A percentile compares a stretch with the other conserved stretches of the same genome.
Conservation (phyloP, 2,888 invertebrate species). For the Parnassius glacialis region DNA sequence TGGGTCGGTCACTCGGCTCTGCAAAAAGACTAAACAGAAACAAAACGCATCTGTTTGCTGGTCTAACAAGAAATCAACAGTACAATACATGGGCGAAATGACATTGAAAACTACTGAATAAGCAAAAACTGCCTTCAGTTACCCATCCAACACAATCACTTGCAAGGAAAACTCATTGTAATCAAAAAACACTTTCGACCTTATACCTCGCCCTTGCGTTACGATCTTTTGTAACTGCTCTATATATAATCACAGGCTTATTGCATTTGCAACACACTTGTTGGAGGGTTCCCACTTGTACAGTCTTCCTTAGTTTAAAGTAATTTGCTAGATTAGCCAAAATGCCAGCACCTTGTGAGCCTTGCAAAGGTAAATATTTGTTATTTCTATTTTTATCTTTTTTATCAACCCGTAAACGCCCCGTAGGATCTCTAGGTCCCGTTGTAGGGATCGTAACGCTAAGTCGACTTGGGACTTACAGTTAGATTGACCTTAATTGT, state of each 20-base stretch:
- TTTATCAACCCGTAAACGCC: no score
- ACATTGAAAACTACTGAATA: constrained; percentile 13
- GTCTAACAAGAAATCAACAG: neutral
- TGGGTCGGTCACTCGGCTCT: no score
- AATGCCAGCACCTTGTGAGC: constrained; percentile 80
- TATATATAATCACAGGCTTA: constrained; percentile 40
- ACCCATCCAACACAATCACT: constrained; percentile 7
- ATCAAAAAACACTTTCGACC: constrained; percentile 44
- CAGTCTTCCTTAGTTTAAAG: constrained; percentile 10
- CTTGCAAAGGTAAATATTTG: constrained; percentile 74
- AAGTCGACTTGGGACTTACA: no score
- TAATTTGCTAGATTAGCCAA: constrained; percentile 34
- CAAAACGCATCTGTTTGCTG: no score
- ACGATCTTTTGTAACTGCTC: constrained; percentile 44
- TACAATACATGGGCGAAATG: constrained; percentile 1
- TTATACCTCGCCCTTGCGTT: constrained; percentile 42
- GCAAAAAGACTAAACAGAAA: no score
- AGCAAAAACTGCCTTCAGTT: constrained; percentile 14
- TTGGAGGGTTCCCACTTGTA: constrained; percentile 1
- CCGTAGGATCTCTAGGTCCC: no score
- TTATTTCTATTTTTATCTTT: no score
- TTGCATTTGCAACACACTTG: constrained; percentile 33
- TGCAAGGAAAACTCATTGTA: constrained; percentile 2
- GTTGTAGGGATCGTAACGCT: no score
- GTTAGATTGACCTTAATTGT: no score